phyloP scores from a whole-genome alignment of 30 jellyfish, hydroid and myxozoan genomes.

The Aurelia sp. region DNA sequence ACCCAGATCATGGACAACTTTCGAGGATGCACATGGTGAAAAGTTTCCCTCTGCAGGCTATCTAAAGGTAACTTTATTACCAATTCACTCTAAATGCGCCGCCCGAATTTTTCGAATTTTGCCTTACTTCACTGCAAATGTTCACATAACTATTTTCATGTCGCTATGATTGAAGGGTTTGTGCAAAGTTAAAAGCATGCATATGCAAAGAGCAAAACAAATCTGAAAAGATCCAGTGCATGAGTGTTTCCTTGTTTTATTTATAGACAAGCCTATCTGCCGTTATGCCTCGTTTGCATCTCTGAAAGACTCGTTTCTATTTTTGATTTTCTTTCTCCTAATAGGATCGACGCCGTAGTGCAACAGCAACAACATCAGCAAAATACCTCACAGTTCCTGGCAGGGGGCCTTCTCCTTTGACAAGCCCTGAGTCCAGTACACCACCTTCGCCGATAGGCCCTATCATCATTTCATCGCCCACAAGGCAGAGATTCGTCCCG shows the following conservation, averaged over 20 bases:
- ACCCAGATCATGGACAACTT: conserved; percentile 51
- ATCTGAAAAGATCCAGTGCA: too few relatives aligned
- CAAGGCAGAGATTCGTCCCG: conserved; percentile 34
- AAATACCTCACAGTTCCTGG: conserved; percentile 38
- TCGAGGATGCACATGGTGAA: not conserved
- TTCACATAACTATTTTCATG: too few relatives aligned
- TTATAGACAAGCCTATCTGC: too few relatives aligned
- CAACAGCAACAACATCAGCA: conserved; percentile 8
- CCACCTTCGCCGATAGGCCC: not conserved
- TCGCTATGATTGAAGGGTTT: too few relatives aligned
- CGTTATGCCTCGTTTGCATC: not conserved
- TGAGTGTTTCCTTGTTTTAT: not conserved
- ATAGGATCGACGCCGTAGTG: conserved; percentile 29
- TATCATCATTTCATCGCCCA: conserved; percentile 14
- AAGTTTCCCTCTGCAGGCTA: not conserved
- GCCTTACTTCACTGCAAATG: too few relatives aligned
- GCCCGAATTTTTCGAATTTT: too few relatives aligned
- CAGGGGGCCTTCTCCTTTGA: conserved; percentile 46
- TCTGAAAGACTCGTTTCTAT: not conserved
- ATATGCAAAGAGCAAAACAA: too few relatives aligned
- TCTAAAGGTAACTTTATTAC: not conserved
- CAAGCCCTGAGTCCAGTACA: conserved; percentile 37
- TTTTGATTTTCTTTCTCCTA: not conserved
- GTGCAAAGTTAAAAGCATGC: too few relatives aligned
- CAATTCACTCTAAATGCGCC: not conserved